These are phyloP conservation scores for Enteromius anoplus DNA, from an alignment of 2,797 vertebrate species.

Conservation along the genomic window DNA sequence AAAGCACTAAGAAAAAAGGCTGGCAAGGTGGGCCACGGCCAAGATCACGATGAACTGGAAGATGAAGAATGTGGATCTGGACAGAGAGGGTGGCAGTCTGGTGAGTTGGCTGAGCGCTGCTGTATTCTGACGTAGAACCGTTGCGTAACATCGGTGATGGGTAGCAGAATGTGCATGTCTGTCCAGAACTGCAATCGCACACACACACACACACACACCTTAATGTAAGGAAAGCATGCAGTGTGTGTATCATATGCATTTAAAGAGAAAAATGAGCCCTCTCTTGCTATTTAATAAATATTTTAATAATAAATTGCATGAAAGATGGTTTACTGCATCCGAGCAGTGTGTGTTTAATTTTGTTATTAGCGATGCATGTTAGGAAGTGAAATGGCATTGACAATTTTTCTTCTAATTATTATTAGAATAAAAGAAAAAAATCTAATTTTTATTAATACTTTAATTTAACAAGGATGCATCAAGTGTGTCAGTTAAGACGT, in stretches of 20 bases:
- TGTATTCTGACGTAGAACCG: slow-evolving; percentile 36
- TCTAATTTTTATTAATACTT: not conserved
- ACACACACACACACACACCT: slow-evolving; percentile 22
- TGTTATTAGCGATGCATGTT: not conserved
- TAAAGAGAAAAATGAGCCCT: not conserved
- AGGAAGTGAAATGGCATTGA: not conserved
- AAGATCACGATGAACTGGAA: not conserved
- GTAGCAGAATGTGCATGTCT: slow-evolving; percentile 39
- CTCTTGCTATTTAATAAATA: not conserved
- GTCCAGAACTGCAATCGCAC: slow-evolving; percentile 27
- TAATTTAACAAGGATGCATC: not conserved
- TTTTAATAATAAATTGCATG: not conserved
- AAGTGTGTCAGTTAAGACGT: not conserved
- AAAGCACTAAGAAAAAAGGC: not conserved
- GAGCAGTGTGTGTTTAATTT: not conserved
- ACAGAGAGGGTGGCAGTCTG: slow-evolving; percentile 8
- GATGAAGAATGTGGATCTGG: slow-evolving; percentile 1
- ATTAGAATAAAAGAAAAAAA: too few relatives aligned
- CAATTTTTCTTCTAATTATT: not conserved
- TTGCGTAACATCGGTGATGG: slow-evolving; percentile 50
- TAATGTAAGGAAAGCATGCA: slow-evolving; percentile 8
- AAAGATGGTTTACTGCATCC: not conserved
- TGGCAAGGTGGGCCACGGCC: not conserved
- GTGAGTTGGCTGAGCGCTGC: slow-evolving; percentile 31
- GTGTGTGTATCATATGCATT: not conserved